A percentile compares a stretch with the other conserved stretches of the same genome.
phyloP scores from a whole-genome alignment of 2,888 invertebrate genomes.

The Hipparchia semele region DNA sequence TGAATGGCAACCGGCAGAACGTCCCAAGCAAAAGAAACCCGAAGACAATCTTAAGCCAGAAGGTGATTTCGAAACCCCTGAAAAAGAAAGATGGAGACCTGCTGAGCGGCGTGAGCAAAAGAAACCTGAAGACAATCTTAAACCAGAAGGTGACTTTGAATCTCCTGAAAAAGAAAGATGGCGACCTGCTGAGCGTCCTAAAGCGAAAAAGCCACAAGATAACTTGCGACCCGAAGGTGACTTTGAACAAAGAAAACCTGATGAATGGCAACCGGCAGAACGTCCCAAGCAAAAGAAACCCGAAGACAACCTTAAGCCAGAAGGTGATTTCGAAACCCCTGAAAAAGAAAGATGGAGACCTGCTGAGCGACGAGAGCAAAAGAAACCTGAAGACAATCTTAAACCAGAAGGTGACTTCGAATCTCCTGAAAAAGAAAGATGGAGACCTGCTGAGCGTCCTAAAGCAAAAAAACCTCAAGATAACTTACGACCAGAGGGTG shows the following conservation, averaged over 20 bases:
- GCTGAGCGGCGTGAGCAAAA: conserved; percentile 32
- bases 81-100: too few relatives aligned
- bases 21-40: conserved; percentile 56
- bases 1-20: conserved; percentile 30
- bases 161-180: conserved; percentile 39
- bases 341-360: conserved; percentile 57
- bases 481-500: conserved; percentile 77
- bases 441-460: conserved; percentile 21
- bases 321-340: conserved; percentile 77
- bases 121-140: conserved; percentile 43
- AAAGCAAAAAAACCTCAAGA: conserved; percentile 44
- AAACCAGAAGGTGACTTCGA: conserved; percentile 81
- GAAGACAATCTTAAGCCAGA: conserved; percentile 81
- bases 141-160: too few relatives aligned
- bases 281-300: conserved; percentile 66
- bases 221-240: conserved; percentile 83
- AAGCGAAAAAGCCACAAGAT: conserved; percentile 71
- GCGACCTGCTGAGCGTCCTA: conserved; percentile 62
- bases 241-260: conserved; percentile 60
- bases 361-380: conserved; percentile 52
- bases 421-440: conserved; percentile 36
- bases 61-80: conserved; percentile 71
- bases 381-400: conserved; percentile 70
- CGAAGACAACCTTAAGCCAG: conserved; percentile 81
- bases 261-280: conserved; percentile 68